Evolutionary conservation across 2,113 vertebrate genomes (phyloP).

Genomic region (Menidia beryllina): DNA sequence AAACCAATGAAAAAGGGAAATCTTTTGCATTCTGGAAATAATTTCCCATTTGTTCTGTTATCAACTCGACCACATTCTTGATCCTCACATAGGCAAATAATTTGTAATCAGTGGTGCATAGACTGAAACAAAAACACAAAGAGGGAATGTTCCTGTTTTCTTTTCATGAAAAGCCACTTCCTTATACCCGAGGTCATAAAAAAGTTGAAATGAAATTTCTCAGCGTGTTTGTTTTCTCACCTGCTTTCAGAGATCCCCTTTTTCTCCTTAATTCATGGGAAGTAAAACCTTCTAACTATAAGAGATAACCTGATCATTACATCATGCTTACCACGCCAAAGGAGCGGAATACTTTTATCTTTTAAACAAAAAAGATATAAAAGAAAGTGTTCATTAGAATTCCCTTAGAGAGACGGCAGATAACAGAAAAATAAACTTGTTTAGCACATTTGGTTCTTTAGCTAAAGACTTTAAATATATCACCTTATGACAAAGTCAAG

Average conservation of each 20-base stretch:
- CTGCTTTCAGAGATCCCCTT: slow-evolving; percentile 1
- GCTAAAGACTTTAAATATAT: too few species aligned
- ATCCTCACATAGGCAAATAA: slow-evolving; percentile 23
- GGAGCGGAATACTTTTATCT: too few species aligned
- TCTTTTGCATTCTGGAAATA: not conserved
- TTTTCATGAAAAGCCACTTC: slow-evolving; percentile 13
- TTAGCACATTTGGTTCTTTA: too few species aligned
- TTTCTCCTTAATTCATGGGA: too few species aligned
- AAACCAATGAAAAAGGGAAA: not conserved
- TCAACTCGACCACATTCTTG: slow-evolving; percentile 36
- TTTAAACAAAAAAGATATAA: too few species aligned
- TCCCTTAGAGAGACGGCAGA: too few species aligned
- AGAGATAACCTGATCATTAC: too few species aligned
- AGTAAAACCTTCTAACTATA: too few species aligned
- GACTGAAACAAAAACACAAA: not conserved
- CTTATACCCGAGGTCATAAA: slow-evolving; percentile 16
- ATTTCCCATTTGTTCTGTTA: slow-evolving; percentile 6
- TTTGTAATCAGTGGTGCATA: not conserved
- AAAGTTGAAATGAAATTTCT: slow-evolving; percentile 49
- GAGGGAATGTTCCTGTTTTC: not conserved
- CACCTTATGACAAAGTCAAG: too few species aligned
- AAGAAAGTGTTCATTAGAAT: too few species aligned
- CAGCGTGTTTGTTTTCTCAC: not conserved
- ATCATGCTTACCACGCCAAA: too few species aligned
- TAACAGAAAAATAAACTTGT: too few species aligned